Evolutionary conservation across 2,797 vertebrate genomes (phyloP).

Genomic region (Enteromius fasciolatus): DNA sequence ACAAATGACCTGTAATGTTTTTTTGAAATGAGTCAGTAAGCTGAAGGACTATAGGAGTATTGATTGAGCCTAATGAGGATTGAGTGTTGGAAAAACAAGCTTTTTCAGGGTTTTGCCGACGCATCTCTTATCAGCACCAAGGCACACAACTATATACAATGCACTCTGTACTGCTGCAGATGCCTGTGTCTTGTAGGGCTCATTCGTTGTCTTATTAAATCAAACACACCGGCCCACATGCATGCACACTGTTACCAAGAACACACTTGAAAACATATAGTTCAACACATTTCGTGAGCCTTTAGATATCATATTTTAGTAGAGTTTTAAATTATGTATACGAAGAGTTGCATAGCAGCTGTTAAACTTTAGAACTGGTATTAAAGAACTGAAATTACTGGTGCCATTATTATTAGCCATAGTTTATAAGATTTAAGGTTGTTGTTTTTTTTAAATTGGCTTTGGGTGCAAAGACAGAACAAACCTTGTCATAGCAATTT

Average conservation of each 20-base stretch:
- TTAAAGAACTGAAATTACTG: neutral
- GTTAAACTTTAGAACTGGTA: neutral
- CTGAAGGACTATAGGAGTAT: conserved; percentile 96
- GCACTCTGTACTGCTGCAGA: conserved; percentile 18
- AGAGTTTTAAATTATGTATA: neutral
- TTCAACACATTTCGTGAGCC: neutral
- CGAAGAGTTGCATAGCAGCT: neutral
- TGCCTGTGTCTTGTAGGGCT: conserved; percentile 9
- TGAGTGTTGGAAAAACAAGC: conserved; percentile 91
- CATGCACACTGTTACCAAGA: neutral
- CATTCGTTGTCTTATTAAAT: conserved; percentile 33
- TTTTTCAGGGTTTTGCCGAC: conserved; percentile 79
- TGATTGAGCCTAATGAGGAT: conserved; percentile 97
- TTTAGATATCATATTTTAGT: neutral
- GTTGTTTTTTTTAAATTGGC: neutral
- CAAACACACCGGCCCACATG: neutral
- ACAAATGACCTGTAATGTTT: conserved; percentile 98
- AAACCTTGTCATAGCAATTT: neutral
- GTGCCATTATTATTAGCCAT: neutral
- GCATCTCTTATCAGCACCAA: conserved; percentile 79
- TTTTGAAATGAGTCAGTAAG: conserved; percentile 98
- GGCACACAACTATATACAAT: conserved; percentile 35
- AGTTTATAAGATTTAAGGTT: neutral
- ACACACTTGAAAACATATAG: neutral
- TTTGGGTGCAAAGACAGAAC: neutral